Percentiles rank a stretch among this genome's conserved stretches.
These are phyloP conservation scores for Xylota segnis DNA, from an alignment of 2,888 invertebrate species.

Conservation along the genomic window DNA sequence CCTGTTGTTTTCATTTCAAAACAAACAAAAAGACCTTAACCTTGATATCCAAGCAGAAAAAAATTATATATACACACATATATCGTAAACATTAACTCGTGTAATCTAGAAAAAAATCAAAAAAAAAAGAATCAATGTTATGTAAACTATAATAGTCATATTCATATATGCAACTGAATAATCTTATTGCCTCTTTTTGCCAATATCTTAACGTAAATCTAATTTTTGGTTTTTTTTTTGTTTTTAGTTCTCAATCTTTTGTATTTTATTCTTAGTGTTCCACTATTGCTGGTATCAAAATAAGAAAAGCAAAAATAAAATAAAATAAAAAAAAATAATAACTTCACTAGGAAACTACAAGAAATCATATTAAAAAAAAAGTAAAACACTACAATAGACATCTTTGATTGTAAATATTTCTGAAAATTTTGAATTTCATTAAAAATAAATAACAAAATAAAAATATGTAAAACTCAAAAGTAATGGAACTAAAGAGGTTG, in stretches of 20 bases:
- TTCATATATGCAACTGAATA: slow-evolving; percentile 74
- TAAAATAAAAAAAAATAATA: no score
- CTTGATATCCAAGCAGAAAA: slow-evolving; percentile 53
- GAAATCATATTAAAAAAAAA: slow-evolving; percentile 75
- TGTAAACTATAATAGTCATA: slow-evolving; percentile 72
- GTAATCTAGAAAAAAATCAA: slow-evolving; percentile 66
- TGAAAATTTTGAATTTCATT: slow-evolving; percentile 53
- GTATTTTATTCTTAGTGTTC: slow-evolving; percentile 65
- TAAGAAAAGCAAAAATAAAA: slow-evolving; percentile 34
- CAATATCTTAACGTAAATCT: slow-evolving; percentile 72
- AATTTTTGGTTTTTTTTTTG: slow-evolving; percentile 23
- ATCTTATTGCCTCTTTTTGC: slow-evolving; percentile 76
- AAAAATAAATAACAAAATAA: slow-evolving; percentile 15
- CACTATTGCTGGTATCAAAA: slow-evolving; percentile 69
- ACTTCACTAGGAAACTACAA: slow-evolving; percentile 65
- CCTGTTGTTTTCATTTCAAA: slow-evolving; percentile 5
- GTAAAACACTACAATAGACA: slow-evolving; percentile 58
- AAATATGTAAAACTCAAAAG: slow-evolving; percentile 67
- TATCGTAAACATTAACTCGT: slow-evolving; percentile 75
- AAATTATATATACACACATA: slow-evolving; percentile 59
- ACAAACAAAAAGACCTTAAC: slow-evolving; percentile 56
- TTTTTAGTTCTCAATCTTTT: slow-evolving; percentile 36
- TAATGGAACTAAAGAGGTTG: slow-evolving; percentile 73
- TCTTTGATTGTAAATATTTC: slow-evolving; percentile 71
- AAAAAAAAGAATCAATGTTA: slow-evolving; percentile 67